Percentiles rank a stretch among this genome's conserved stretches.
Evolutionary conservation across 2,113 vertebrate genomes (phyloP).

Genomic region (Myxocyprinus asiaticus): DNA sequence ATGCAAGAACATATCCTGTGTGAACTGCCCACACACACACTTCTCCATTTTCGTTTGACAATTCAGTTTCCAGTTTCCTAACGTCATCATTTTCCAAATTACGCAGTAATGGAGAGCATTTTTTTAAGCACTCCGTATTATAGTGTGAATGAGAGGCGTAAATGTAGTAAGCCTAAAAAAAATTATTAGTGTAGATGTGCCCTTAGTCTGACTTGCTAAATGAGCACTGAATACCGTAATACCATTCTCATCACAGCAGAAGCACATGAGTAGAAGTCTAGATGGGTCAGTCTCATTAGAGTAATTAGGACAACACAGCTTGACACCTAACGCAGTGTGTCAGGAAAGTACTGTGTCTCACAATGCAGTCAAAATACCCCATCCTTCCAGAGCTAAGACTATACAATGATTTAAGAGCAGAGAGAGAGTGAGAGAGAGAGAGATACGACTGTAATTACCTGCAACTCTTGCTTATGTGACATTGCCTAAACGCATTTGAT

Average conservation of each 20-base stretch:
- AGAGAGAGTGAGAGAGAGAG: not conserved
- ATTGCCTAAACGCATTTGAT: too few relatives aligned
- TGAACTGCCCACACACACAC: too few relatives aligned
- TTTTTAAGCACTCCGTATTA: too few relatives aligned
- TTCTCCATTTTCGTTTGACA: too few relatives aligned
- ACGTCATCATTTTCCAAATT: too few relatives aligned
- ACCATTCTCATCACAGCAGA: not conserved
- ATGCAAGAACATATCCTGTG: too few relatives aligned
- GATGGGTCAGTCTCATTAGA: slow-evolving; percentile 21
- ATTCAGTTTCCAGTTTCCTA: too few relatives aligned
- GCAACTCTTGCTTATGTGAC: not conserved
- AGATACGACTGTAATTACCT: not conserved
- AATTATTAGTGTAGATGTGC: not conserved
- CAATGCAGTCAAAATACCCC: slow-evolving; percentile 26
- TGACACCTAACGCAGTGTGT: slow-evolving; percentile 6
- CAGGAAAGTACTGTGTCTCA: slow-evolving; percentile 27
- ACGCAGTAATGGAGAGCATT: too few relatives aligned
- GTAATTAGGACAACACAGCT: not conserved
- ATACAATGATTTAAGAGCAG: not conserved
- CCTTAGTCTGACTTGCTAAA: not conserved
- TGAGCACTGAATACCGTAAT: not conserved
- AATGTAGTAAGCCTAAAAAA: too few relatives aligned
- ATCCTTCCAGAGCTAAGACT: slow-evolving; percentile 11
- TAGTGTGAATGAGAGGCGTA: too few relatives aligned
- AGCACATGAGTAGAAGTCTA: not conserved